Conservation (phyloP, 1,140 invertebrate genomes). For the Gryon sp. region DNA sequence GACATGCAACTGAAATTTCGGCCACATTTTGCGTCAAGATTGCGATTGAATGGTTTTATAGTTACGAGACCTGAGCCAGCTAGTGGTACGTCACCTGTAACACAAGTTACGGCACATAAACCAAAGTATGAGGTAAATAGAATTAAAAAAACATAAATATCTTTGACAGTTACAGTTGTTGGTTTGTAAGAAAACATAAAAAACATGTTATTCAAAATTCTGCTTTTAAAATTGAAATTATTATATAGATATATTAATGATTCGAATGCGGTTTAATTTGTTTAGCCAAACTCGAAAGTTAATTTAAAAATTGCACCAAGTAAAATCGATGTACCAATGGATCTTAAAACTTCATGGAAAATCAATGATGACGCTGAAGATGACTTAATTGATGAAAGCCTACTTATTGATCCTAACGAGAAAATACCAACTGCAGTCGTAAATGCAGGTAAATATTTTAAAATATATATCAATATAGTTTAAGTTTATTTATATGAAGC, state of each 20-base stretch:
- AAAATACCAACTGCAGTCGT: not conserved
- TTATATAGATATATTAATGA: too few relatives aligned
- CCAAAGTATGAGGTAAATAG: constrained; percentile 45
- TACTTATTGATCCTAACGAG: constrained; percentile 22
- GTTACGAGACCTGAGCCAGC: constrained; percentile 4
- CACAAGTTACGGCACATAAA: constrained; percentile 31
- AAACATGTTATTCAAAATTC: too few relatives aligned
- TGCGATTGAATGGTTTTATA: constrained; percentile 43
- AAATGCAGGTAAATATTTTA: not conserved
- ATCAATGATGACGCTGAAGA: constrained; percentile 20
- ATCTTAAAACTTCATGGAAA: constrained; percentile 33
- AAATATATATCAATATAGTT: not conserved
- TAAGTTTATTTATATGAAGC: too few relatives aligned
- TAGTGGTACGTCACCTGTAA: not conserved
- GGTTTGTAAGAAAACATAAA: too few relatives aligned
- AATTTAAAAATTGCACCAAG: constrained; percentile 8
- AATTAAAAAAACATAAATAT: too few relatives aligned
- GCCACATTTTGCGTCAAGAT: constrained; percentile 30
- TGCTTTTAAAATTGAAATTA: too few relatives aligned
- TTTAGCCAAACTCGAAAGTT: constrained; percentile 10
- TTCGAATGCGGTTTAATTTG: too few relatives aligned
- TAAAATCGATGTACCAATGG: not conserved
- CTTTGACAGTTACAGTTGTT: too few relatives aligned
- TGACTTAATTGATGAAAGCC: constrained; percentile 38
- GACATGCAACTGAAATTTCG: constrained; percentile 32